Percentiles rank a stretch among this genome's conserved stretches.
Evolutionary conservation across 1,140 invertebrate genomes (phyloP).

Genomic region (Trachymyrmex cornetzi): DNA sequence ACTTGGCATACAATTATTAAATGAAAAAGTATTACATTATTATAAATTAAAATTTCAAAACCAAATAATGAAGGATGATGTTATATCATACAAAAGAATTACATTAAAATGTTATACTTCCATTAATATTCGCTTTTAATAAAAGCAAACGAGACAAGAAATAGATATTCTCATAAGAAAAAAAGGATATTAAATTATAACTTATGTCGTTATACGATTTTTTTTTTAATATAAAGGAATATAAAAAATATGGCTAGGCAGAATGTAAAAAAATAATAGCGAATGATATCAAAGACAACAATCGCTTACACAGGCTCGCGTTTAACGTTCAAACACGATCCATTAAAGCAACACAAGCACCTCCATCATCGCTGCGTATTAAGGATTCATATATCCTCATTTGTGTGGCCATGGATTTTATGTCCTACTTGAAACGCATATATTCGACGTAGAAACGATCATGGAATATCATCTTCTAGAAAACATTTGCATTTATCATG

Average conservation of each 20-base stretch:
- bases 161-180: neutral
- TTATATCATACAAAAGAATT: neutral
- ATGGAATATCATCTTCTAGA: neutral
- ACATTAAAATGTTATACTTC: neutral
- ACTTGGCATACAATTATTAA: neutral
- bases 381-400: constrained; percentile 2
- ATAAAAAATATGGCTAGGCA: neutral
- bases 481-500: constrained; percentile 14
- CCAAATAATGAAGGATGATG: neutral
- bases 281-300: neutral
- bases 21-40: neutral
- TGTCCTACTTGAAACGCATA: neutral
- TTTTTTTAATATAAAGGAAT: neutral
- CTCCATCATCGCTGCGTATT: neutral
- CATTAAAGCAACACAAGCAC: neutral
- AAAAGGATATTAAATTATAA: neutral
- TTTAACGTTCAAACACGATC: neutral
- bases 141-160: neutral
- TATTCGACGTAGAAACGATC: neutral
- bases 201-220: neutral
- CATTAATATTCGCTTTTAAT: neutral
- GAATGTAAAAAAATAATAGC: neutral
- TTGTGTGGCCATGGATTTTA: constrained; percentile 28
- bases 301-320: neutral
- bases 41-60: neutral